A percentile compares a stretch with the other conserved stretches of the same genome.
phyloP scores from a whole-genome alignment of 1,140 invertebrate genomes.

The Drosophila melanogaster region DNA sequence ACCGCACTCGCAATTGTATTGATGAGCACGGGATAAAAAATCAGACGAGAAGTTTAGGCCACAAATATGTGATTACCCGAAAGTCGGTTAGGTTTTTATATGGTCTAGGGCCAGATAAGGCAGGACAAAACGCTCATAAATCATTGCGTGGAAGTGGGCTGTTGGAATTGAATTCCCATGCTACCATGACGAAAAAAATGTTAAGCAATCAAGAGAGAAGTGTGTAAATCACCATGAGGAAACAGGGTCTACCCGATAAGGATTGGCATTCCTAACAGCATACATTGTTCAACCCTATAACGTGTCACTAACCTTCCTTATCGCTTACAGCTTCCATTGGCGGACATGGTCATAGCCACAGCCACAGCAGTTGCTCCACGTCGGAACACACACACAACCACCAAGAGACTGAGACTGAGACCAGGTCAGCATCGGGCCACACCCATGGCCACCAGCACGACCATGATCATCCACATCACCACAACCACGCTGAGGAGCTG shows the following conservation, averaged over 20 bases:
- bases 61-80: slow-evolving; percentile 10
- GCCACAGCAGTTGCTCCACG: slow-evolving; percentile 53
- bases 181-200: neutral
- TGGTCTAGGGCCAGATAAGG: slow-evolving; percentile 22
- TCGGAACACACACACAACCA: slow-evolving; percentile 22
- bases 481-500: slow-evolving; percentile 55
- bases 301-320: slow-evolving; percentile 2
- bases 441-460: slow-evolving; percentile 44
- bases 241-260: slow-evolving; percentile 21
- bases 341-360: slow-evolving; percentile 71
- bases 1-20: neutral
- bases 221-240: slow-evolving; percentile 1
- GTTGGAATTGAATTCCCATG: slow-evolving; percentile 16
- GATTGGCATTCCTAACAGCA: slow-evolving; percentile 24
- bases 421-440: slow-evolving; percentile 22
- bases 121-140: slow-evolving; percentile 19
- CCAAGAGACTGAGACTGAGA: slow-evolving; percentile 49
- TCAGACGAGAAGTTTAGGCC: neutral
- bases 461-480: slow-evolving; percentile 47
- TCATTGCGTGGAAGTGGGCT: slow-evolving; percentile 25
- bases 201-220: slow-evolving; percentile 1
- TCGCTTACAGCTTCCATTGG: slow-evolving; percentile 57
- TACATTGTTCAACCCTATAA: neutral
- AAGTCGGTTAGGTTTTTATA: slow-evolving; percentile 30
- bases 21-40: slow-evolving; percentile 10